Conservation (phyloP, 2,113 vertebrate species). For the Rhea americana region DNA sequence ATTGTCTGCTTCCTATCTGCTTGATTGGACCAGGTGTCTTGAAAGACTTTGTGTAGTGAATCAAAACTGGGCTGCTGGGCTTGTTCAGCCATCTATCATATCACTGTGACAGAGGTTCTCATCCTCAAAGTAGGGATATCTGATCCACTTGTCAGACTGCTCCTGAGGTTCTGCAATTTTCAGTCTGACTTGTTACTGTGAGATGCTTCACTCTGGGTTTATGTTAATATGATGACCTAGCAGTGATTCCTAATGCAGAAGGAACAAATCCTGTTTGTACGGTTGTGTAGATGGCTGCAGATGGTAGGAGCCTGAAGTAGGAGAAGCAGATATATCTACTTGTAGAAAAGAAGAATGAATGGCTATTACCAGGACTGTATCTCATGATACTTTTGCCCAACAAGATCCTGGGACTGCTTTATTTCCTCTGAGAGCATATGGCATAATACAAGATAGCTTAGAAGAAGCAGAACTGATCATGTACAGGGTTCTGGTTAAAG, state of each 20-base stretch:
- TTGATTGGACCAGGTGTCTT: neutral
- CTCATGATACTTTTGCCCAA: neutral
- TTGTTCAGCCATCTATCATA: neutral
- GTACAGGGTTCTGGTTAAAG: too few species aligned
- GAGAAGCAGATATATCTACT: neutral
- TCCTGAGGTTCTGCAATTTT: neutral
- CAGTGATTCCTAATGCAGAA: neutral
- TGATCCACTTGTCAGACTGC: neutral
- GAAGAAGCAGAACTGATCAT: neutral
- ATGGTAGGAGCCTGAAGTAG: neutral
- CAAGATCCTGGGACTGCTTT: neutral
- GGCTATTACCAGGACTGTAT: neutral
- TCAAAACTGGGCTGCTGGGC: neutral
- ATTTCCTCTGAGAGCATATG: neutral
- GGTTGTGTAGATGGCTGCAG: neutral
- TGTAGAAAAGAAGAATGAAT: neutral
- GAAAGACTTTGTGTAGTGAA: neutral
- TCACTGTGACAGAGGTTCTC: neutral
- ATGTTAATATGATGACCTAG: neutral
- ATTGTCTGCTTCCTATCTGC: neutral
- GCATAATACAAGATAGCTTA: neutral
- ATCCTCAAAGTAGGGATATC: rapidly evolving
- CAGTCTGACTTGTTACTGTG: neutral
- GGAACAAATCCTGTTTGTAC: neutral
- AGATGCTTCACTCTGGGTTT: neutral